phyloP scores from a whole-genome alignment of 2,113 vertebrate species.

The Casuarius casuarius region DNA sequence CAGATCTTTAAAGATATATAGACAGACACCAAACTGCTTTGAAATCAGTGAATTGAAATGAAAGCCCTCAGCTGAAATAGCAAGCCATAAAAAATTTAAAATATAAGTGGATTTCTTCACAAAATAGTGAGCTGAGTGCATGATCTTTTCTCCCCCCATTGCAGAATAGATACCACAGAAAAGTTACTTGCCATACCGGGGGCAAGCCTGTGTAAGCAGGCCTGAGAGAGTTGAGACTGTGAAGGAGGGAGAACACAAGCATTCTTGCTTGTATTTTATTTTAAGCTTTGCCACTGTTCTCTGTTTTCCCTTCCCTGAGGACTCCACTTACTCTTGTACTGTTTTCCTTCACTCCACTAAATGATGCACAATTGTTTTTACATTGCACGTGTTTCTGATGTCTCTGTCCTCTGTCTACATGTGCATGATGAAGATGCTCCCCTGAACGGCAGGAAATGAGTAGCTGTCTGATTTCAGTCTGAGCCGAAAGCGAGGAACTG shows the following conservation, averaged over 20 bases:
- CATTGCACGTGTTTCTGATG: background rate
- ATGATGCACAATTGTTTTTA: background rate
- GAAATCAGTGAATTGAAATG: background rate
- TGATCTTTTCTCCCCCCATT: background rate
- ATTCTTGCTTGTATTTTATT: background rate
- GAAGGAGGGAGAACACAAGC: background rate
- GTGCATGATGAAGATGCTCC: background rate
- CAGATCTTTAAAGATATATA: background rate
- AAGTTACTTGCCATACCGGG: fast-evolving
- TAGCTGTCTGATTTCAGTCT: background rate
- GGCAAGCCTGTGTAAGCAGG: background rate
- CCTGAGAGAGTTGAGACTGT: background rate
- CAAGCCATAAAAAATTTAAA: background rate
- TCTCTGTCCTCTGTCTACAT: background rate
- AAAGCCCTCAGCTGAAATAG: background rate
- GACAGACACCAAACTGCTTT: background rate
- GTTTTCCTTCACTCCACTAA: background rate
- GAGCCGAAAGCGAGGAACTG: background rate
- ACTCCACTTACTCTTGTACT: background rate
- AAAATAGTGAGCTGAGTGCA: background rate
- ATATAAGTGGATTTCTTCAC: background rate
- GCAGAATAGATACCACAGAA: background rate
- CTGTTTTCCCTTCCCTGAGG: conserved; percentile 11
- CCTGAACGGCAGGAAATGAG: background rate
- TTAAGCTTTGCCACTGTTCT: background rate